Percentiles rank a stretch among this genome's conserved stretches.
Evolutionary conservation across 53 echinoderm and acorn worm species (phyloP).

Genomic region (Holothuria leucospilota): DNA sequence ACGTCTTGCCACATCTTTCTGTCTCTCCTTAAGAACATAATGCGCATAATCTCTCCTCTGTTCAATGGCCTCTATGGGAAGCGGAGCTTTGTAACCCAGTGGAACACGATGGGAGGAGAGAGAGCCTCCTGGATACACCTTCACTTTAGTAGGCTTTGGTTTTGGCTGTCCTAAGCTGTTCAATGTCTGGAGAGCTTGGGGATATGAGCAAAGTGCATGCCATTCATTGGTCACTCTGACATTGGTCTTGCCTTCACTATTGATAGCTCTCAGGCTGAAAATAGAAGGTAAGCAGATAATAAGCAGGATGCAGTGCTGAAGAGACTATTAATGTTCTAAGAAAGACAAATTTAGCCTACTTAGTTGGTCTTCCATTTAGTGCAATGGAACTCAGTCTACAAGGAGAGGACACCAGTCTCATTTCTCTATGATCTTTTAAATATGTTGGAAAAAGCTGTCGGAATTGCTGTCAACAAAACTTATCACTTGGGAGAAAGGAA

Average conservation of each 20-base stretch:
- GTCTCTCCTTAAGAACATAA: conserved; percentile 73
- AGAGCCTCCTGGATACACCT: conserved; percentile 79
- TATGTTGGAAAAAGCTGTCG: too few species aligned
- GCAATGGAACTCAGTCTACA: too few species aligned
- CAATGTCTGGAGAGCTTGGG: conserved; percentile 76
- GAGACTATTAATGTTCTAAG: too few species aligned
- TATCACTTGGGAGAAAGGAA: too few species aligned
- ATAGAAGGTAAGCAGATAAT: neutral
- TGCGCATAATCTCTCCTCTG: conserved; percentile 91
- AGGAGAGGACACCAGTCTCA: too few species aligned
- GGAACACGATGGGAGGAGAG: conserved; percentile 80
- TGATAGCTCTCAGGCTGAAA: conserved; percentile 14
- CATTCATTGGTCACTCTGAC: conserved; percentile 39
- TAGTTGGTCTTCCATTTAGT: too few species aligned
- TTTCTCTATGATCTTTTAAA: too few species aligned
- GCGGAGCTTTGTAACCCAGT: conserved; percentile 61
- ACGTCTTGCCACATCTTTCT: conserved; percentile 67
- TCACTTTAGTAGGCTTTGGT: conserved; percentile 69
- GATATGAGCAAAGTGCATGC: conserved; percentile 57
- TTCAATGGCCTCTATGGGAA: conserved; percentile 74
- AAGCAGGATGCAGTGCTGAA: too few species aligned
- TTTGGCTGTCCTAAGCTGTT: conserved; percentile 65
- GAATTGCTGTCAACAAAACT: too few species aligned
- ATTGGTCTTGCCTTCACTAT: conserved; percentile 1
- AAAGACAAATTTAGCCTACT: too few species aligned